Percentiles rank a stretch among this genome's conserved stretches.
Evolutionary conservation across 2,113 vertebrate genomes (phyloP).

Genomic region (Corythaeola cristata): DNA sequence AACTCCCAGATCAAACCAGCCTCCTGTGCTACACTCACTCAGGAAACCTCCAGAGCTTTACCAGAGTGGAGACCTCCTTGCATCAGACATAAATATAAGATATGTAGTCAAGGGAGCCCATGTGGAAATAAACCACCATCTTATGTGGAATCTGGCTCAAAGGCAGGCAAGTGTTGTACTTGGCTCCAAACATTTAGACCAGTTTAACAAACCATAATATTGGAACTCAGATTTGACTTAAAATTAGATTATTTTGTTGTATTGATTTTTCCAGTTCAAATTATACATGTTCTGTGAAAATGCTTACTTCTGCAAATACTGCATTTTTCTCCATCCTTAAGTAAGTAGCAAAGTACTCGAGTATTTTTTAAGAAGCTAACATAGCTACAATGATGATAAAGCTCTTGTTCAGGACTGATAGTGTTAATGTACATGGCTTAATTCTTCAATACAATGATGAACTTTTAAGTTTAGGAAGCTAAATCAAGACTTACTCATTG

Average conservation of each 20-base stretch:
- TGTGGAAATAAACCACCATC: neutral
- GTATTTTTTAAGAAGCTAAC: neutral
- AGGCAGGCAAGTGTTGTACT: neutral
- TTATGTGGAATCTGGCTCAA: neutral
- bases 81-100: fast-evolving
- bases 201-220: neutral
- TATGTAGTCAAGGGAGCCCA: neutral
- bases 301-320: neutral
- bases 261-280: neutral
- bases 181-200: neutral
- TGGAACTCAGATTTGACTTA: neutral
- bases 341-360: neutral
- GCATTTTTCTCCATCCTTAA: neutral
- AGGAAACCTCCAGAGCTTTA: neutral
- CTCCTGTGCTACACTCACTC: neutral
- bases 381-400: neutral
- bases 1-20: neutral
- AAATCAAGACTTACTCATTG: neutral
- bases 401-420: neutral
- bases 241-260: fast-evolving
- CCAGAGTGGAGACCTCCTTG: neutral
- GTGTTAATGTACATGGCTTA: neutral
- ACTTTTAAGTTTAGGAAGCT: neutral
- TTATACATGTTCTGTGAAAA: neutral
- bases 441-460: neutral